A percentile compares a stretch with the other conserved stretches of the same genome.
phyloP scores from a whole-genome alignment of 64 coral and sea anemone species.

The Platygyra sinensis region DNA sequence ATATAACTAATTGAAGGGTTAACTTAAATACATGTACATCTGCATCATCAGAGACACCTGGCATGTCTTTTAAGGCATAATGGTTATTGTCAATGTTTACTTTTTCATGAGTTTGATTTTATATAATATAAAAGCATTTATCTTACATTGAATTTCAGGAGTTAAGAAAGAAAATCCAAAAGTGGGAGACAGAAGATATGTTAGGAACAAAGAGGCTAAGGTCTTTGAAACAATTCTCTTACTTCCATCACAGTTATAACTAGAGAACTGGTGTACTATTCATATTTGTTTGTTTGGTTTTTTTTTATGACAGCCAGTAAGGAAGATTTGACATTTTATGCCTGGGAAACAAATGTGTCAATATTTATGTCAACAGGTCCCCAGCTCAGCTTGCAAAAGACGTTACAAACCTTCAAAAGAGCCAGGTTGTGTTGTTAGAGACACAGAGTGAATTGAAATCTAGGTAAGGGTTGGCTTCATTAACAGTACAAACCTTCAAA shows the following conservation, averaged over 20 bases:
- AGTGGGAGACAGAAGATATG: conserved; percentile 84
- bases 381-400: conserved; percentile 58
- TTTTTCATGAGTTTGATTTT: too few relatives aligned
- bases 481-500: conserved; percentile 59
- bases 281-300: not conserved
- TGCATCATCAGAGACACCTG: too few relatives aligned
- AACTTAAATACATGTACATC: too few relatives aligned
- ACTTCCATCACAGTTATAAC: too few relatives aligned
- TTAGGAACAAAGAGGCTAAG: conserved; percentile 68
- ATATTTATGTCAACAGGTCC: not conserved
- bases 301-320: too few relatives aligned
- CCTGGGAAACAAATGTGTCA: too few relatives aligned
- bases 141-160: conserved; percentile 48
- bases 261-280: too few relatives aligned
- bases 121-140: not conserved
- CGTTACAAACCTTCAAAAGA: conserved; percentile 61
- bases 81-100: too few relatives aligned
- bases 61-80: too few relatives aligned
- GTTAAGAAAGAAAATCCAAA: conserved; percentile 82
- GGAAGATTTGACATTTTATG: too few relatives aligned
- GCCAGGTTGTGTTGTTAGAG: conserved; percentile 54
- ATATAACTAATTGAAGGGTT: too few relatives aligned
- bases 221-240: conserved; percentile 17
- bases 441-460: conserved; percentile 59
- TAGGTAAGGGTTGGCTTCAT: too few relatives aligned